A percentile compares a stretch with the other conserved stretches of the same genome.
Conservation (phyloP, 2,888 invertebrate species). For the Pomacea canaliculata region DNA sequence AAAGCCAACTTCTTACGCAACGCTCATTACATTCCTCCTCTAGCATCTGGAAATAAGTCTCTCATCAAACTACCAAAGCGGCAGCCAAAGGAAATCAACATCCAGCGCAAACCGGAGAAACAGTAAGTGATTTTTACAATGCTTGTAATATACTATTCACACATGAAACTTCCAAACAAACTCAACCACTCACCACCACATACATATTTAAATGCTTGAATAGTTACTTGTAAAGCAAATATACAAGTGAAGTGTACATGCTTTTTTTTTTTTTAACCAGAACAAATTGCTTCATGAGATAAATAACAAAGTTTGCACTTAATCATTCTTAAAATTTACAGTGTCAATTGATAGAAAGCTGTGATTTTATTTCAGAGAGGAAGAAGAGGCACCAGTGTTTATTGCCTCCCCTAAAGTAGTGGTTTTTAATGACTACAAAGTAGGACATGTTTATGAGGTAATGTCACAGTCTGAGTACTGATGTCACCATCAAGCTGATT, state of each 20-base stretch:
- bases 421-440: slow-evolving; percentile 63
- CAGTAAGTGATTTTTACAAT: slow-evolving; percentile 31
- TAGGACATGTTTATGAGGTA: slow-evolving; percentile 69
- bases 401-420: slow-evolving; percentile 63
- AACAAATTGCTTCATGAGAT: too few relatives aligned
- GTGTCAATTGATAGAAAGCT: too few relatives aligned
- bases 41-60: slow-evolving; percentile 45
- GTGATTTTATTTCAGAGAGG: slow-evolving; percentile 34
- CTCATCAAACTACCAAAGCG: slow-evolving; percentile 54
- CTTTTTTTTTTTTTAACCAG: too few relatives aligned
- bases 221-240: too few relatives aligned
- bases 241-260: too few relatives aligned
- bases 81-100: slow-evolving; percentile 57
- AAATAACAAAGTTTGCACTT: too few relatives aligned
- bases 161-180: too few relatives aligned
- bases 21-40: slow-evolving; percentile 60
- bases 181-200: too few relatives aligned
- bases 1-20: slow-evolving; percentile 63
- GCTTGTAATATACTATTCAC: too few relatives aligned
- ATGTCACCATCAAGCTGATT: too few relatives aligned
- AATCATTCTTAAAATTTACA: not conserved
- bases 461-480: not conserved
- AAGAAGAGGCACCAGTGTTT: slow-evolving; percentile 59
- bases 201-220: too few relatives aligned
- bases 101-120: slow-evolving; percentile 45